Evolutionary conservation across 1,140 invertebrate genomes (phyloP).

Genomic region (Drosophila littoralis): DNA sequence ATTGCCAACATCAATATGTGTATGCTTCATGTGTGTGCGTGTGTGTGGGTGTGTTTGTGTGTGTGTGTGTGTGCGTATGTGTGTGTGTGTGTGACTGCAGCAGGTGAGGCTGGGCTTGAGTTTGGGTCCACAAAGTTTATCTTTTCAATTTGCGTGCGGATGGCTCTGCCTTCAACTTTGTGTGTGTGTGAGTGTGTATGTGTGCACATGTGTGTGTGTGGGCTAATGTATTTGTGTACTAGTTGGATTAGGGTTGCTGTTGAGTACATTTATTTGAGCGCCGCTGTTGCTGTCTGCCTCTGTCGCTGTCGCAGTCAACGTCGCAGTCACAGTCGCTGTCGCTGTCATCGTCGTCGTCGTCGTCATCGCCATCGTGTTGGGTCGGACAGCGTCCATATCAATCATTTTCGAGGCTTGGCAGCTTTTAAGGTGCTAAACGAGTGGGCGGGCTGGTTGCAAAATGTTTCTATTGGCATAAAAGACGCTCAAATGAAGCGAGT

Average conservation of each 20-base stretch:
- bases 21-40: not conserved
- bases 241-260: slow-evolving; percentile 75
- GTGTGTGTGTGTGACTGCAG: slow-evolving; percentile 22
- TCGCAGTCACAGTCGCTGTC: not conserved
- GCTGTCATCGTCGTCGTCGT: not conserved
- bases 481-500: not conserved
- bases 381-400: slow-evolving; percentile 72
- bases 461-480: not conserved
- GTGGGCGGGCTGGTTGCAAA: slow-evolving; percentile 16
- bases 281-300: slow-evolving; percentile 9
- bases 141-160: slow-evolving; percentile 72
- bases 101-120: slow-evolving; percentile 42
- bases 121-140: slow-evolving; percentile 77
- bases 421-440: slow-evolving; percentile 28
- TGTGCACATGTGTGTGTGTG: slow-evolving; percentile 26
- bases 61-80: slow-evolving; percentile 8
- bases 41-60: not conserved
- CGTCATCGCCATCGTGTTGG: not conserved
- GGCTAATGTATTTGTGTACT: slow-evolving; percentile 58
- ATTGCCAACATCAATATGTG: slow-evolving; percentile 73
- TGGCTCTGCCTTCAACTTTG: slow-evolving; percentile 31
- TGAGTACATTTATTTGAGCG: slow-evolving; percentile 58
- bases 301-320: slow-evolving; percentile 2
- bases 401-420: slow-evolving; percentile 45
- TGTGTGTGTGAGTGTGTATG: slow-evolving; percentile 8